Evolutionary conservation across 2,888 invertebrate species (phyloP).

Genomic region (Anoplius nigerrimus): DNA sequence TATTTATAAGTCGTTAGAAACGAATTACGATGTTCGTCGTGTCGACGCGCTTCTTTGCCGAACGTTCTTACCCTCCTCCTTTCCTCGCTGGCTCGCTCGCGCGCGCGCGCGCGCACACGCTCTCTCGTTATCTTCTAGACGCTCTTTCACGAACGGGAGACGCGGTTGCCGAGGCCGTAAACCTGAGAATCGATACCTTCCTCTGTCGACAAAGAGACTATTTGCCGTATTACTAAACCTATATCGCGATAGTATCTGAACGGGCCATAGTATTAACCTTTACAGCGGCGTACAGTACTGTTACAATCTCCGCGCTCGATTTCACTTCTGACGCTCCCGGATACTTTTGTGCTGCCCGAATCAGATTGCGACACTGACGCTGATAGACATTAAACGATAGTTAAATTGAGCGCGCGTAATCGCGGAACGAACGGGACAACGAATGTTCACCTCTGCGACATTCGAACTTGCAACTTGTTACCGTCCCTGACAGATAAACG

Average conservation of each 20-base stretch:
- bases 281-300: slow-evolving; percentile 22
- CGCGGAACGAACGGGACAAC: too few species aligned
- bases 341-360: slow-evolving; percentile 31
- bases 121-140: slow-evolving; percentile 47
- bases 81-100: slow-evolving; percentile 12
- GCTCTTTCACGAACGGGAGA: slow-evolving; percentile 35
- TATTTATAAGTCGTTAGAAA: slow-evolving; percentile 17
- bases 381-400: not conserved
- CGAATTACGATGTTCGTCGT: slow-evolving; percentile 15
- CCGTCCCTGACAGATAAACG: too few species aligned
- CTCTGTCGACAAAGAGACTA: slow-evolving; percentile 51
- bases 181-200: slow-evolving; percentile 47
- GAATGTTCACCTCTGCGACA: too few species aligned
- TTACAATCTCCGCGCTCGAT: slow-evolving; percentile 34
- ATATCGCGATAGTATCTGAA: slow-evolving; percentile 34
- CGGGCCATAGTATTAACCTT: slow-evolving; percentile 38
- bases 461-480: too few species aligned
- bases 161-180: slow-evolving; percentile 24
- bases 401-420: slow-evolving; percentile 2
- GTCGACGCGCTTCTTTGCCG: slow-evolving; percentile 19
- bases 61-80: slow-evolving; percentile 9
- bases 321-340: slow-evolving; percentile 20
- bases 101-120: slow-evolving; percentile 21
- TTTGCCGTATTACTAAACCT: slow-evolving; percentile 48
- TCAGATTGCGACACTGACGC: not conserved